Evolutionary conservation across 2,113 vertebrate genomes (phyloP).

Genomic region (Stigmatopora nigra): DNA sequence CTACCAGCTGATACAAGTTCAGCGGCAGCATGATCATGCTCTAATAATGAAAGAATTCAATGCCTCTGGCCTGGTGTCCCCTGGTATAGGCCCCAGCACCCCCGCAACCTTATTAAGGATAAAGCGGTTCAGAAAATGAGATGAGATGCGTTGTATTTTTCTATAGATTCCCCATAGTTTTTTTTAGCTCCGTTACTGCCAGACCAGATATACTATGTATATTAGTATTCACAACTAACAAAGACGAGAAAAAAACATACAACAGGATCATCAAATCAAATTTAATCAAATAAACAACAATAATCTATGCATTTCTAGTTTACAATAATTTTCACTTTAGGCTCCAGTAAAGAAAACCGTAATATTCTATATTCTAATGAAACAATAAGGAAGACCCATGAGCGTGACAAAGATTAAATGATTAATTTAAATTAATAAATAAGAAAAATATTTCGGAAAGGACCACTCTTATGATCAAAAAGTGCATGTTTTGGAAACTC

Average conservation of each 20-base stretch:
- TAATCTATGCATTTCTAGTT: neutral
- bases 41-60: no score
- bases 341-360: neutral
- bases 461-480: neutral
- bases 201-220: no score
- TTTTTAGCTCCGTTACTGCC: no score
- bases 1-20: neutral
- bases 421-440: neutral
- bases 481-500: neutral
- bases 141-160: no score
- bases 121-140: no score
- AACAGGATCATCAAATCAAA: neutral
- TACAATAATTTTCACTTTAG: neutral
- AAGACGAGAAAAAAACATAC: neutral
- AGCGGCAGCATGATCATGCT: no score
- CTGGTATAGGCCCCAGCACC: no score
- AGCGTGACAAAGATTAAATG: neutral
- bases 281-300: neutral
- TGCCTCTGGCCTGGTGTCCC: no score
- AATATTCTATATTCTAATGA: constrained; percentile 24
- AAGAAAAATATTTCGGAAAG: constrained; percentile 2
- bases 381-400: constrained; percentile 2
- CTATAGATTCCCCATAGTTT: no score
- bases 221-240: no score
- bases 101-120: no score